Percentiles rank a stretch among this genome's conserved stretches.
These are phyloP conservation scores for Crossocerus cetratus DNA, from an alignment of 2,888 invertebrate genomes.

Conservation along the genomic window DNA sequence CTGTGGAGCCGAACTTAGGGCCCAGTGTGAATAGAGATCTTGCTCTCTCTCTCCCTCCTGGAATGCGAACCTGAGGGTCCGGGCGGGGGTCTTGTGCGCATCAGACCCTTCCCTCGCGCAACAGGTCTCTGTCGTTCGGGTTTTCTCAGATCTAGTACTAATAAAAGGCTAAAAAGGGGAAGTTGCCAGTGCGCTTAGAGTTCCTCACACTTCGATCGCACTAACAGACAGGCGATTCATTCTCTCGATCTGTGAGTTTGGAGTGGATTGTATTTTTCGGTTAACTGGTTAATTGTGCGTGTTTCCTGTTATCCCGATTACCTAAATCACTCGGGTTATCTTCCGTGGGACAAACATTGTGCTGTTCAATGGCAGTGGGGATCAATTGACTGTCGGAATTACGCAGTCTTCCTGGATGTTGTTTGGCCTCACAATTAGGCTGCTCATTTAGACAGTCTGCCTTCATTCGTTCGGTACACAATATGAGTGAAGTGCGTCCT, in stretches of 20 bases:
- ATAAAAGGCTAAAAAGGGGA: neutral
- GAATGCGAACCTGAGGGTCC: slow-evolving; percentile 52
- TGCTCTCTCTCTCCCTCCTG: slow-evolving; percentile 35
- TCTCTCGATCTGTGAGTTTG: no score
- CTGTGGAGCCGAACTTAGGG: neutral
- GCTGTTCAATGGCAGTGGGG: neutral
- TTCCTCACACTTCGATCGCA: no score
- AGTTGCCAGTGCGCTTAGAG: neutral
- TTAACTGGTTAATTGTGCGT: neutral
- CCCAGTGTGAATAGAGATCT: neutral
- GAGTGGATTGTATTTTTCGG: no score
- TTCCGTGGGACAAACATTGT: neutral
- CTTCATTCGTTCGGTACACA: neutral
- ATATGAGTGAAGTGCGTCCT: neutral
- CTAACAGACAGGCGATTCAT: no score
- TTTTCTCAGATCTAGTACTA: neutral
- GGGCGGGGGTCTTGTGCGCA: slow-evolving; percentile 38
- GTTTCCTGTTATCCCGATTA: slow-evolving; percentile 9
- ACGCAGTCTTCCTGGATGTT: neutral
- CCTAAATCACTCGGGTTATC: neutral
- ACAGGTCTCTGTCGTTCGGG: slow-evolving; percentile 34
- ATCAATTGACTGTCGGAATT: neutral
- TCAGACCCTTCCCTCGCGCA: slow-evolving; percentile 33
- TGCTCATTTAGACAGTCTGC: neutral
- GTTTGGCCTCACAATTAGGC: neutral